Conservation (phyloP, 2,113 vertebrate species). For the Candoia aspera region DNA sequence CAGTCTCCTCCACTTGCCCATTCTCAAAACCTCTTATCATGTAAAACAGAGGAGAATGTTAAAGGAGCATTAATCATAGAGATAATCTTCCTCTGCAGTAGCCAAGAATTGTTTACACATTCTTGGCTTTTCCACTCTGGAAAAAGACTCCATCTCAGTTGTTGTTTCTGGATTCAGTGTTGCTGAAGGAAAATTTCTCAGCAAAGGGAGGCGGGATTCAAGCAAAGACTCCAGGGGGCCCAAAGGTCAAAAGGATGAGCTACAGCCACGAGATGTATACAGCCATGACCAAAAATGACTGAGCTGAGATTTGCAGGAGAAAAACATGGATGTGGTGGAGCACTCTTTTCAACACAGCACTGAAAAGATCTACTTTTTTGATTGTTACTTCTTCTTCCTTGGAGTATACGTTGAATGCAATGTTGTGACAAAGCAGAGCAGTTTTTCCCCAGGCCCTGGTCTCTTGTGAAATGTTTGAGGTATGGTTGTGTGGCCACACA, state of each 20-base stretch:
- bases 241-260: neutral
- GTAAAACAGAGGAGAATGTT: conserved; percentile 36
- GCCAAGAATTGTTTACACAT: conserved; percentile 34
- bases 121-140: conserved; percentile 35
- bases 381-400: neutral
- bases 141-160: conserved; percentile 22
- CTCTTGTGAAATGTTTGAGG: neutral
- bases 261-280: neutral
- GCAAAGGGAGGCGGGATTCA: neutral
- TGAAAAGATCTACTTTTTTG: neutral
- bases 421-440: neutral
- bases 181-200: neutral
- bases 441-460: neutral
- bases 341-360: neutral
- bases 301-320: neutral
- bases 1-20: conserved; percentile 35
- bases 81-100: conserved; percentile 42
- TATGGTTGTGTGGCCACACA: too few relatives aligned
- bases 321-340: neutral
- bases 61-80: conserved; percentile 20
- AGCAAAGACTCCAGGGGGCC: neutral
- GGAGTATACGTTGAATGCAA: neutral
- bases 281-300: neutral
- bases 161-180: neutral
- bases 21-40: conserved; percentile 38